Conservation (phyloP, 2,888 invertebrate genomes). For the Eupithecia centaureata region DNA sequence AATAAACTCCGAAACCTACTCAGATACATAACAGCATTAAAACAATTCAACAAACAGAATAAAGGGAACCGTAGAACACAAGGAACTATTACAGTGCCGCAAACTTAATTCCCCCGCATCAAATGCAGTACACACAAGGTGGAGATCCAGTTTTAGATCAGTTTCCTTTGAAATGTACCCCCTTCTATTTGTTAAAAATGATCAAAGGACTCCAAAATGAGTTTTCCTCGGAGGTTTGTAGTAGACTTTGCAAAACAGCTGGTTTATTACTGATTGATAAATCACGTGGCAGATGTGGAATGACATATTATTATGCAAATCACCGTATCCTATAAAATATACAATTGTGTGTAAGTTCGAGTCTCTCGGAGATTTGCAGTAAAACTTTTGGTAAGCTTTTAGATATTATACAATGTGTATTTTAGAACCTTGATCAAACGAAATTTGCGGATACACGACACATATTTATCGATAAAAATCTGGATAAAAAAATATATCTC, state of each 20-base stretch:
- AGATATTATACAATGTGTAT: no score
- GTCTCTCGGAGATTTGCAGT: no score
- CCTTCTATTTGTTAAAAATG: conserved; percentile 52
- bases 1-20: no score
- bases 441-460: no score
- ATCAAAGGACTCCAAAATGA: conserved; percentile 62
- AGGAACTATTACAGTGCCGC: conserved; percentile 21
- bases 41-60: conserved; percentile 5
- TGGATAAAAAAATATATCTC: no score
- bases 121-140: conserved; percentile 35
- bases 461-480: no score
- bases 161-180: conserved; percentile 31
- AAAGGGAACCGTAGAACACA: conserved; percentile 21
- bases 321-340: no score
- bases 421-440: no score
- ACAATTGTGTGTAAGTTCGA: no score
- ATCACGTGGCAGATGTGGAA: no score
- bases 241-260: not conserved
- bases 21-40: not conserved
- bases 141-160: conserved; percentile 24
- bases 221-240: conserved; percentile 49
- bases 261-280: not conserved
- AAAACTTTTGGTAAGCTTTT: no score
- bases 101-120: conserved; percentile 35
- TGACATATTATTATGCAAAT: no score